Evolutionary conservation across 2,888 invertebrate genomes (phyloP).

Genomic region (Drosophila melanosoma): DNA sequence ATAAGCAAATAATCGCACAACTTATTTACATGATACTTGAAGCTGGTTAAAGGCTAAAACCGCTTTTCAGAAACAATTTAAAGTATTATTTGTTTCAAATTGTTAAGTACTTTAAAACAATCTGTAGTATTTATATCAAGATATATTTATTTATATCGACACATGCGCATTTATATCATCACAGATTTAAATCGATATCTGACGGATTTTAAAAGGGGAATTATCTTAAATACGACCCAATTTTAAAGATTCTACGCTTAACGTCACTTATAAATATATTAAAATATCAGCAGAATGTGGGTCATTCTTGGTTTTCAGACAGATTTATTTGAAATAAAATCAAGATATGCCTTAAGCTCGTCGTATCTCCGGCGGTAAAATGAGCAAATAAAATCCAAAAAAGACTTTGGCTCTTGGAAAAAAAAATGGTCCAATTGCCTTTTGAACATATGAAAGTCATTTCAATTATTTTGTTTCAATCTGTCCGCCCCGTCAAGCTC

Average conservation of each 20-base stretch:
- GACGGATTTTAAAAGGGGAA: background rate
- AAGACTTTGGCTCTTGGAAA: background rate
- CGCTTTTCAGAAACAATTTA: background rate
- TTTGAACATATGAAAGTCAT: background rate
- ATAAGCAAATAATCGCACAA: conserved; percentile 30
- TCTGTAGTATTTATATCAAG: background rate
- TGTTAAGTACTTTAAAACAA: background rate
- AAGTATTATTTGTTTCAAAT: background rate
- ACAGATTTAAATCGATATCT: background rate
- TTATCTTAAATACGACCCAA: background rate
- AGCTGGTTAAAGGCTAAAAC: background rate
- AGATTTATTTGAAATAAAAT: background rate
- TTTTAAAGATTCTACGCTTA: background rate
- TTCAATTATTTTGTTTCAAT: conserved; percentile 3
- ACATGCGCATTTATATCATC: background rate
- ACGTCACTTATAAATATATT: background rate
- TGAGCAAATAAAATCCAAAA: background rate
- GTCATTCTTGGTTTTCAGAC: background rate
- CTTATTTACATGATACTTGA: conserved; percentile 25
- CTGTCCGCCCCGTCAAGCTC: background rate
- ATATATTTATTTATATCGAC: background rate
- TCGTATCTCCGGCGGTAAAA: background rate
- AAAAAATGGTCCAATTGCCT: background rate
- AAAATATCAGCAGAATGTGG: background rate
- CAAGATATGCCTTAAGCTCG: background rate